phyloP scores from a whole-genome alignment of 1,140 invertebrate species.

The Hestina assimilis region DNA sequence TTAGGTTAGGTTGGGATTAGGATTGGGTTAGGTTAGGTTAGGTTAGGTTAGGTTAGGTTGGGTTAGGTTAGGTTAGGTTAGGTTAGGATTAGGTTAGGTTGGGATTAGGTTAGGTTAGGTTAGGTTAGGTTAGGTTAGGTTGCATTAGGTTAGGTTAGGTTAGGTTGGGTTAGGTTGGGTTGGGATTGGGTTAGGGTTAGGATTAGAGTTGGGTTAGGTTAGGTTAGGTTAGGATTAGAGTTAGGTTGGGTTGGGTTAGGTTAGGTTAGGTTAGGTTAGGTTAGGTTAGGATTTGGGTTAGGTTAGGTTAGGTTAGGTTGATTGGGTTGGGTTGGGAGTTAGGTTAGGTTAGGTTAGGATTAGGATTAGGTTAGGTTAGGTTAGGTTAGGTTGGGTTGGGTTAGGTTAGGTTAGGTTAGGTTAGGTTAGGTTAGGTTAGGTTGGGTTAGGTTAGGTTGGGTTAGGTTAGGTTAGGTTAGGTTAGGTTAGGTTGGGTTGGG shows the following conservation, averaged over 20 bases:
- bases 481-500: conserved; percentile 11
- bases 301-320: no score
- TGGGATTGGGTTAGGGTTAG: no score
- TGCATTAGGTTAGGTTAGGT: conserved; percentile 2
- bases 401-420: conserved; percentile 5
- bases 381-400: conserved; percentile 4
- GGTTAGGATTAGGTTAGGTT: no score
- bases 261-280: conserved; percentile 6
- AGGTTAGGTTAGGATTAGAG: no score
- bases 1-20: no score
- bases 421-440: conserved; percentile 4
- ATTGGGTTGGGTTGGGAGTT: no score
- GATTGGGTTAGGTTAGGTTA: no score
- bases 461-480: conserved; percentile 12
- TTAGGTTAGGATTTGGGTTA: no score
- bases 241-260: conserved; percentile 3
- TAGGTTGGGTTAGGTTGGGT: conserved; percentile 5
- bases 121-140: conserved; percentile 6
- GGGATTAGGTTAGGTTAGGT: no score
- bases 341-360: no score
- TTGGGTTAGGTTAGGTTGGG: conserved; percentile 10
- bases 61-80: conserved; percentile 6
- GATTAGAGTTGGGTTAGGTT: conserved; percentile 4
- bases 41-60: conserved; percentile 10
- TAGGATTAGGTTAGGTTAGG: conserved; percentile 6